Conservation (phyloP, 1,140 invertebrate species). For the Onthophagus taurus region DNA sequence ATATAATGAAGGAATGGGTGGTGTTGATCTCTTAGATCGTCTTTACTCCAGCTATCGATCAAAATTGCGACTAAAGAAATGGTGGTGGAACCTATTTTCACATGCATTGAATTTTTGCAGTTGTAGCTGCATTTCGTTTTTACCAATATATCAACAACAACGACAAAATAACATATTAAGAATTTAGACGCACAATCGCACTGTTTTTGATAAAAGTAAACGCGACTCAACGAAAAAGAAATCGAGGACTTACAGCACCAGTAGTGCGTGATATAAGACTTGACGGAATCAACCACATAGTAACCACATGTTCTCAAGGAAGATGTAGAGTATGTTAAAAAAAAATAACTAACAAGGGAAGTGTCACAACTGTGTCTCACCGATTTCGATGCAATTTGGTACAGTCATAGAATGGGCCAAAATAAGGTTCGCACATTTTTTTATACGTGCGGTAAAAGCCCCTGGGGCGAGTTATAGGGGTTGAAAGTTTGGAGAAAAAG, state of each 20-base stretch:
- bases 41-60: conserved; percentile 2
- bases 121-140: conserved; percentile 6
- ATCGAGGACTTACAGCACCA: neutral
- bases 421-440: too few species aligned
- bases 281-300: conserved; percentile 3
- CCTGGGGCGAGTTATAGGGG: too few species aligned
- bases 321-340: too few species aligned
- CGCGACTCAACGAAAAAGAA: neutral
- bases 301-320: too few species aligned
- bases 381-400: too few species aligned
- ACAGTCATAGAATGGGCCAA: too few species aligned
- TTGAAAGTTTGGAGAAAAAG: too few species aligned
- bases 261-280: neutral
- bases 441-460: too few species aligned
- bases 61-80: conserved; percentile 4
- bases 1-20: conserved; percentile 35
- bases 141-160: conserved; percentile 2
- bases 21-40: conserved; percentile 30
- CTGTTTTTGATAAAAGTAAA: neutral
- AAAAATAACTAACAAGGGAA: too few species aligned
- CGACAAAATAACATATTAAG: neutral
- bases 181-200: neutral
- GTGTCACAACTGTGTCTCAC: too few species aligned
- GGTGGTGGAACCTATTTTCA: conserved; percentile 8
- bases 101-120: neutral